Conservation (phyloP, 2,113 vertebrate species). For the Microcebus ravelobensis region DNA sequence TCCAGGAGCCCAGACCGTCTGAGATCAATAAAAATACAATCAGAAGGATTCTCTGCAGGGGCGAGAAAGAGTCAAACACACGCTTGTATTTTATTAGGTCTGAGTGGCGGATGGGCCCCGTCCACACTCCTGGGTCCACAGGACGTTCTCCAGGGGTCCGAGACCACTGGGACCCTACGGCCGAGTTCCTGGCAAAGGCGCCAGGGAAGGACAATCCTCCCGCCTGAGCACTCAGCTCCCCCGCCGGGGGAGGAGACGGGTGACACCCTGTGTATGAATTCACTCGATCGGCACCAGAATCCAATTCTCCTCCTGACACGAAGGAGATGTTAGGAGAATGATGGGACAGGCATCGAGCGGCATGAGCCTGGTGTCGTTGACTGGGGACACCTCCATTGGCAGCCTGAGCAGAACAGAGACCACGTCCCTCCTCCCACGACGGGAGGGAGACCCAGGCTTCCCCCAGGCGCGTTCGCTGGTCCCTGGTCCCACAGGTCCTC, state of each 20-base stretch:
- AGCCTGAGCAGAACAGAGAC: not conserved
- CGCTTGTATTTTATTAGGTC: not conserved
- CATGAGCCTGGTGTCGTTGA: conserved; percentile 37
- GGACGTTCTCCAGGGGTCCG: rapidly evolving
- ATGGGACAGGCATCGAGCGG: not conserved
- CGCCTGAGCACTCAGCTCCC: not conserved
- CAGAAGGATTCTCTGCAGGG: not conserved
- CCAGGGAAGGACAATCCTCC: not conserved
- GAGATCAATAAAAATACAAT: conserved; percentile 10
- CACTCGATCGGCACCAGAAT: conserved; percentile 71
- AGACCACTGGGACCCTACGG: not conserved
- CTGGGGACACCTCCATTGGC: conserved; percentile 75
- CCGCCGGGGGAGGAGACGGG: not conserved
- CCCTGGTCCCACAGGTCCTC: rapidly evolving
- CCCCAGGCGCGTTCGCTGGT: not conserved
- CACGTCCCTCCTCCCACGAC: not conserved
- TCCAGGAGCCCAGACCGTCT: not conserved
- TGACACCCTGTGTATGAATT: conserved; percentile 29
- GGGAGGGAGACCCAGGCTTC: rapidly evolving
- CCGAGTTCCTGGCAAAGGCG: not conserved
- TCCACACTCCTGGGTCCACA: not conserved
- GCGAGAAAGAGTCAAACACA: not conserved
- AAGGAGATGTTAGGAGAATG: conserved; percentile 68
- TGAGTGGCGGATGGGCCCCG: not conserved
- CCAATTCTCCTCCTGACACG: not conserved